Percentiles rank a stretch among this genome's conserved stretches.
Conservation (phyloP, 2,888 invertebrate genomes). For the Amaurobius ferox region DNA sequence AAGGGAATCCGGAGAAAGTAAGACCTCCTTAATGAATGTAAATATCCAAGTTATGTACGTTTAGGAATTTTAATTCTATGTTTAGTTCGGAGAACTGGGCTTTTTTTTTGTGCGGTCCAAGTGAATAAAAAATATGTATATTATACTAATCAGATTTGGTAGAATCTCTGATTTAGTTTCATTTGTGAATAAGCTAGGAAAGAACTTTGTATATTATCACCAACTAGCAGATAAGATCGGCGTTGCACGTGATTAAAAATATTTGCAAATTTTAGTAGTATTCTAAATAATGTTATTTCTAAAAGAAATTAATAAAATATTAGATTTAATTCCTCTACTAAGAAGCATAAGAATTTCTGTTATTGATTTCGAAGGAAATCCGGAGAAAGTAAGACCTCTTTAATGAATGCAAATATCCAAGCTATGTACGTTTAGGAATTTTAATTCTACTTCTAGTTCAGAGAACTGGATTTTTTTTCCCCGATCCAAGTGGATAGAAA, state of each 20-base stretch:
- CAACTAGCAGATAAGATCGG: no score
- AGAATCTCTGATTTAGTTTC: background rate
- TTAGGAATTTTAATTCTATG: constrained; percentile 5
- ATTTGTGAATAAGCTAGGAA: background rate
- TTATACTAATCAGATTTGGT: background rate
- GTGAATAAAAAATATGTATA: background rate
- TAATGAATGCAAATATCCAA: background rate
- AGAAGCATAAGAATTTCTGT: no score
- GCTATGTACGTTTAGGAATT: background rate
- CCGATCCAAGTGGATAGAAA: no score
- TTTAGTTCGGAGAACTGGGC: background rate
- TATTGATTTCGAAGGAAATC: background rate
- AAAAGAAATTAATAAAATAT: no score
- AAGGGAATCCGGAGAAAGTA: background rate
- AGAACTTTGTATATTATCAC: no score
- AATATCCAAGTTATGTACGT: background rate
- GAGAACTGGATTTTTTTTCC: background rate
- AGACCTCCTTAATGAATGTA: background rate
- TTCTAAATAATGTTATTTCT: no score
- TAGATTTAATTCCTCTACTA: no score
- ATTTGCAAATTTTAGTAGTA: no score
- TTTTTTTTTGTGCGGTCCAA: no score
- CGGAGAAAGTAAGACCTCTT: background rate
- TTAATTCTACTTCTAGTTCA: background rate
- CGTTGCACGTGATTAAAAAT: no score